These are phyloP conservation scores for Elachura formosa DNA, from an alignment of 2,113 vertebrate species.

Conservation along the genomic window DNA sequence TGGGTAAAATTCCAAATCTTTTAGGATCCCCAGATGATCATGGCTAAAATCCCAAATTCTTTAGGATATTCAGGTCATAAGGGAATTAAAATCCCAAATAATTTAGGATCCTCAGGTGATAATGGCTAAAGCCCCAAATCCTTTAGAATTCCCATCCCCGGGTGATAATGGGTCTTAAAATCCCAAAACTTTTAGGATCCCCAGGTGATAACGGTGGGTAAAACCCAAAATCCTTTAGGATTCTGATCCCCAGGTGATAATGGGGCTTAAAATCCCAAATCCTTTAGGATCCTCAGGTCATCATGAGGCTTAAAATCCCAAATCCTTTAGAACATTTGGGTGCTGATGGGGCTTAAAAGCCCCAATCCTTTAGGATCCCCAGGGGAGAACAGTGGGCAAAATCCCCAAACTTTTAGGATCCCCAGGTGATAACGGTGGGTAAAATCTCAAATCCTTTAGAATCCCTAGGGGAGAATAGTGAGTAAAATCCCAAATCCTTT, in stretches of 20 bases:
- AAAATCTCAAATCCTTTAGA: neutral
- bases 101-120: neutral
- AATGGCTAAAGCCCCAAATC: fast-evolving
- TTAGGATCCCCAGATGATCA: neutral
- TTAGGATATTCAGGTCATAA: no score
- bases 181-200: no score
- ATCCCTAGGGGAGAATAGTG: neutral
- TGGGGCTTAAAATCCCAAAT: fast-evolving
- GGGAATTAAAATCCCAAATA: neutral
- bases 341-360: fast-evolving
- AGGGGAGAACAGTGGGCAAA: neutral
- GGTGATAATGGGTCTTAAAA: no score
- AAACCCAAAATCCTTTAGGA: neutral
- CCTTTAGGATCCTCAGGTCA: no score
- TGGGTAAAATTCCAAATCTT: neutral
- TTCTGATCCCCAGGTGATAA: neutral
- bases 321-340: neutral
- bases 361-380: neutral
- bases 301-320: fast-evolving
- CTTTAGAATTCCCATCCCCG: neutral
- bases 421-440: fast-evolving
- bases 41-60: no score
- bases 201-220: neutral
- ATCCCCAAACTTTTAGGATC: neutral
- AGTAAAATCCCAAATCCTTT: no score